Base-by-base conservation (phyloP, 1,140 invertebrate genomes). In the Bombus sibiricus region DNA sequence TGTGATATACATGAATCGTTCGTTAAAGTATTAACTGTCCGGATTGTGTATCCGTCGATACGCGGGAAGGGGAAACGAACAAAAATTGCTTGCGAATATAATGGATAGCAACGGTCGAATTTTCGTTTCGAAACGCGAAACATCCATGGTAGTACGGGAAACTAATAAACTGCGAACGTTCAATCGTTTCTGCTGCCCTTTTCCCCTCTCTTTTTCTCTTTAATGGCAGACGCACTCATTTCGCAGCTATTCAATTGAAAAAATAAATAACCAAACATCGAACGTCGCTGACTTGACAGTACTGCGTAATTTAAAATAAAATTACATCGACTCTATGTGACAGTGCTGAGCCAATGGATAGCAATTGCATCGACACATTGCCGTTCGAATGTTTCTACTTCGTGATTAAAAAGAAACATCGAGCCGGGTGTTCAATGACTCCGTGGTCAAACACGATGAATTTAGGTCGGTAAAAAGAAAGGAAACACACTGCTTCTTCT, bases 71-170 rank as follows among this genome's bases (percentile, higher is more conserved):
- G 34, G 9, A 43, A 41, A 43, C 37, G 22, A 64, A 34, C 53
- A 41, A 64, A 75, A 75, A 47, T 72, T 72, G 69, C 28, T 25
- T n/a, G 69, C 13, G 28, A 72, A 41, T 72, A 39, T 59, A 83
- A 66, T 53, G 25, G 41, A 66, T 57, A 5, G 59, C 25, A 10
- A 6, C 34, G 32, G 28, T 53, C 25, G 53, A 37, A 37, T 76
- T 66, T 77, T 83, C 12, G 59, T 77, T 73, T 59, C 15, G 37
- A 34, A 73, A 41, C 10, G 43, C 39, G 25, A 43, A 82, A 57
- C n/a, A 2, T 53, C 68, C 1, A 10, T n/a, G 9, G 15, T 0
- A 32, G 5, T 3, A 22, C 12, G 4, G 12, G 6, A 43, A 71
- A 43, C 39, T 39, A 78, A 78, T 78, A 71, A 62, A 84, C 59